Percentiles rank a stretch among this genome's conserved stretches.
Conservation (phyloP, 2,113 vertebrate genomes). For the Cinclus cinclus region DNA sequence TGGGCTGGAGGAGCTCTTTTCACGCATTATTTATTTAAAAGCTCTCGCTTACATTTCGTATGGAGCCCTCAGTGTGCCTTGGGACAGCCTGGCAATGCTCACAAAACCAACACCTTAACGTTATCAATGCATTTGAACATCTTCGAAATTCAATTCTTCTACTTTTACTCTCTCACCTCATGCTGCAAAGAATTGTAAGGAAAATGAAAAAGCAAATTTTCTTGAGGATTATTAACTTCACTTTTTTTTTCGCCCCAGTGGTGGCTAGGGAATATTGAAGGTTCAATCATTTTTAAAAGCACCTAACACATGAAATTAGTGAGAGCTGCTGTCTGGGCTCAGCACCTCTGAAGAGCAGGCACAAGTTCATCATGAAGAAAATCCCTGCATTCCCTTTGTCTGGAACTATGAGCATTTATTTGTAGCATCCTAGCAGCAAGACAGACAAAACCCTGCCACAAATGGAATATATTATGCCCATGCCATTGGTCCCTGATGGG, state of each 20-base stretch:
- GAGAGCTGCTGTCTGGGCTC: background rate
- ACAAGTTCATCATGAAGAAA: background rate
- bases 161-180: background rate
- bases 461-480: background rate
- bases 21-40: background rate
- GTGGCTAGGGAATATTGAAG: background rate
- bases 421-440: background rate
- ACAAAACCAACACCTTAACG: background rate
- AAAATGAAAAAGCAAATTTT: background rate
- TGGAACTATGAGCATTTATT: background rate
- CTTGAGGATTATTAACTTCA: background rate
- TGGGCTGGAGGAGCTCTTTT: background rate
- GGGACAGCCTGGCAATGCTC: background rate
- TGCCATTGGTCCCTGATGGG: background rate
- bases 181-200: background rate
- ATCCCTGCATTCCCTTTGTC: background rate
- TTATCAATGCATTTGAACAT: background rate
- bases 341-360: background rate
- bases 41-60: background rate
- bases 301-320: background rate
- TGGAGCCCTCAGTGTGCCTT: background rate
- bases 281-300: background rate
- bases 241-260: accelerated
- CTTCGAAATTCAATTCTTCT: background rate
- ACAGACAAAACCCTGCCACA: background rate